phyloP scores from a whole-genome alignment of 1,140 invertebrate species.

The Himalopsyche phryganea region DNA sequence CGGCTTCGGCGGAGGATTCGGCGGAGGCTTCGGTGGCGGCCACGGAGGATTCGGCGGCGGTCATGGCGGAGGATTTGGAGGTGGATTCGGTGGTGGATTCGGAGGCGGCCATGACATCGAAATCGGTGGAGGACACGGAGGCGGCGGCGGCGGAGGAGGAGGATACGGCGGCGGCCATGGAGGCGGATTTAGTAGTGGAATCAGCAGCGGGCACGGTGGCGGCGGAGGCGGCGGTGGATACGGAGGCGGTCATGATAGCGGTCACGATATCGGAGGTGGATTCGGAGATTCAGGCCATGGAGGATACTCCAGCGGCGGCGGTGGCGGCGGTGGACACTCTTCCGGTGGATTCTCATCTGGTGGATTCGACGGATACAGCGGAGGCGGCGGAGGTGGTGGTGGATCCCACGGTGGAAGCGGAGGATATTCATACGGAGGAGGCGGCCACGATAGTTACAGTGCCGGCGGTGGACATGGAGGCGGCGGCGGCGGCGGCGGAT shows the following conservation, averaged over 20 bases:
- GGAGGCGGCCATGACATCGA: background rate
- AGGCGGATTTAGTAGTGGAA: conserved; percentile 1
- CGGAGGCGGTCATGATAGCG: conserved; percentile 4
- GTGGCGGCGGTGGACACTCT: background rate
- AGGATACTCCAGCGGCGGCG: background rate
- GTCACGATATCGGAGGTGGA: background rate
- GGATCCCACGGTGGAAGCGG: conserved; percentile 4
- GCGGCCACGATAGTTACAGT: background rate
- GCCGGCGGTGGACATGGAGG: background rate
- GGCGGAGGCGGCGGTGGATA: conserved; percentile 2
- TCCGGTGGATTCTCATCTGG: background rate
- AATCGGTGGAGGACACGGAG: background rate
- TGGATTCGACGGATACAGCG: background rate
- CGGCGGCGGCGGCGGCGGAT: conserved; percentile 9
- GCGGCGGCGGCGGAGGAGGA: conserved; percentile 1
- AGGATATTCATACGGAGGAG: conserved; percentile 11
- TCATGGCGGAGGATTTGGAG: conserved; percentile 8
- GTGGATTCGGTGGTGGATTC: background rate
- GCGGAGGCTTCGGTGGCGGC: conserved; percentile 11
- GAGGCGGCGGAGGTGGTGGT: background rate
- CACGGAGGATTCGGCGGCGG: conserved; percentile 13
- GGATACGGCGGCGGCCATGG: background rate
- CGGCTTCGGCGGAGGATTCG: conserved; percentile 8
- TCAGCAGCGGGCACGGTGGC: conserved; percentile 7
- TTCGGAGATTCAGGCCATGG: background rate